These are phyloP conservation scores for Lutjanus campechanus DNA, from an alignment of 2,797 vertebrate species.

Conservation along the genomic window DNA sequence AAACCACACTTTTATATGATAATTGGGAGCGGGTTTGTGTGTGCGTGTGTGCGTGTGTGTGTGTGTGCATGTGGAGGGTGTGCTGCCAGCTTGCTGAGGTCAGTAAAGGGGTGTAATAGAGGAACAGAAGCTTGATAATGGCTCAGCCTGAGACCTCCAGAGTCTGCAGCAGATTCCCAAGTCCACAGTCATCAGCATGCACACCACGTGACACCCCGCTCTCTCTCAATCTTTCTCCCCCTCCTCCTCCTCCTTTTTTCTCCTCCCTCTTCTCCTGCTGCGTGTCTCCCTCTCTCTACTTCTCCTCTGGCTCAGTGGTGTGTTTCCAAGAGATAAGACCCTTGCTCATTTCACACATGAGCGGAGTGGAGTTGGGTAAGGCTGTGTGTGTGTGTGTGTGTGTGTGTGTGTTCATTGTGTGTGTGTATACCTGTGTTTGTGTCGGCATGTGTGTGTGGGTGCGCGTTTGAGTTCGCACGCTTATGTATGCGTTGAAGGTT, in stretches of 20 bases:
- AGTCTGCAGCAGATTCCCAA: slow-evolving; percentile 70
- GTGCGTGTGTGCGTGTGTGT: background rate
- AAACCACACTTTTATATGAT: background rate
- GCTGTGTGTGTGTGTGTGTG: slow-evolving; percentile 50
- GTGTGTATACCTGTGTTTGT: slow-evolving; percentile 47
- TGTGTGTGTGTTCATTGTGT: slow-evolving; percentile 38
- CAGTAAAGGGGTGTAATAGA: slow-evolving; percentile 42
- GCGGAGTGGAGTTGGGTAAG: slow-evolving; percentile 82
- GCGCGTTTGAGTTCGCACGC: slow-evolving; percentile 33
- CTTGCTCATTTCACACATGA: slow-evolving; percentile 90
- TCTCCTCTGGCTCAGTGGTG: slow-evolving; percentile 89
- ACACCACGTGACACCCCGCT: slow-evolving; percentile 70
- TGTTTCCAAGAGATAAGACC: slow-evolving; percentile 89
- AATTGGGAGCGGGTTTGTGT: background rate
- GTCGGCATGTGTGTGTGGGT: slow-evolving; percentile 49
- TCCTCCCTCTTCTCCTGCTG: slow-evolving; percentile 67
- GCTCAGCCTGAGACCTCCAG: slow-evolving; percentile 59
- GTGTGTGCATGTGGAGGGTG: background rate
- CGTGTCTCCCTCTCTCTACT: slow-evolving; percentile 76
- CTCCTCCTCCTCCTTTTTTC: slow-evolving; percentile 46
- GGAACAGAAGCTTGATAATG: slow-evolving; percentile 51
- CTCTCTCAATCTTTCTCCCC: slow-evolving; percentile 51
- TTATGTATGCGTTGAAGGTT: slow-evolving; percentile 71
- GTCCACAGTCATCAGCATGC: slow-evolving; percentile 82
- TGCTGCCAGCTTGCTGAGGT: slow-evolving; percentile 24